Conservation (phyloP, 2,888 invertebrate genomes). For the Calameuta idolon region DNA sequence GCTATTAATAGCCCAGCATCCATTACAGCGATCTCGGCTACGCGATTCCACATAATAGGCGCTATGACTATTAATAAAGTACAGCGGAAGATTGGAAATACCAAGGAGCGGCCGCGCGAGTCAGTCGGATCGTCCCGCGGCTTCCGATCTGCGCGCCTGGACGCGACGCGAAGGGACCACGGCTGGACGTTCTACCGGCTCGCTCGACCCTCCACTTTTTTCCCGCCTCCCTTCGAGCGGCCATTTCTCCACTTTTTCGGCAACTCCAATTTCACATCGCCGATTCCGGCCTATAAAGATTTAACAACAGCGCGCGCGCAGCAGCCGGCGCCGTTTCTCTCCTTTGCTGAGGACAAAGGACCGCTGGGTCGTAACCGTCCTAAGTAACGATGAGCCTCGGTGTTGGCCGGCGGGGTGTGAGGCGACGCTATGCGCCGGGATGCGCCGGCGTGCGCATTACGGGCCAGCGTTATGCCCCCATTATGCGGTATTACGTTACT, state of each 20-base stretch:
- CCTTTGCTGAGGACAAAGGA: conserved; percentile 47
- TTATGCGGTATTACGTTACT: conserved; percentile 65
- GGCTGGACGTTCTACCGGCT: too few species aligned
- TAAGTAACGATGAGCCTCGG: conserved; percentile 36
- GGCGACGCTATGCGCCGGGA: conserved; percentile 3
- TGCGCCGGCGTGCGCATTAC: conserved; percentile 50
- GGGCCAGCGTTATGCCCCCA: conserved; percentile 56
- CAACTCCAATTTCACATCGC: too few species aligned
- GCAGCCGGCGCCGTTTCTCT: conserved; percentile 23
- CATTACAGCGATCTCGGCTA: background rate
- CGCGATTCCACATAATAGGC: background rate
- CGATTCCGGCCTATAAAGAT: conserved; percentile 35
- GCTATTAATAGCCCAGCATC: background rate
- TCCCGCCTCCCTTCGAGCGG: too few species aligned
- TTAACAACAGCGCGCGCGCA: conserved; percentile 42
- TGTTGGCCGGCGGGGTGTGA: conserved; percentile 42
- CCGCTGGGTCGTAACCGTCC: conserved; percentile 45
- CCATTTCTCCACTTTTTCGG: too few species aligned
- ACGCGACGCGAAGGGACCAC: too few species aligned
- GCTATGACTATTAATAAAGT: background rate
- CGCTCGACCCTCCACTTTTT: too few species aligned
- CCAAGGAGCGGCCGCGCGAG: background rate
- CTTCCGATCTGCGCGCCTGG: background rate
- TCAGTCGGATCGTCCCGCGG: background rate
- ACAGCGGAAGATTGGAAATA: background rate